A percentile compares a stretch with the other conserved stretches of the same genome.
These are phyloP conservation scores for Rhabdophis nuchalis DNA, from an alignment of 2,797 vertebrate species.

Conservation along the genomic window DNA sequence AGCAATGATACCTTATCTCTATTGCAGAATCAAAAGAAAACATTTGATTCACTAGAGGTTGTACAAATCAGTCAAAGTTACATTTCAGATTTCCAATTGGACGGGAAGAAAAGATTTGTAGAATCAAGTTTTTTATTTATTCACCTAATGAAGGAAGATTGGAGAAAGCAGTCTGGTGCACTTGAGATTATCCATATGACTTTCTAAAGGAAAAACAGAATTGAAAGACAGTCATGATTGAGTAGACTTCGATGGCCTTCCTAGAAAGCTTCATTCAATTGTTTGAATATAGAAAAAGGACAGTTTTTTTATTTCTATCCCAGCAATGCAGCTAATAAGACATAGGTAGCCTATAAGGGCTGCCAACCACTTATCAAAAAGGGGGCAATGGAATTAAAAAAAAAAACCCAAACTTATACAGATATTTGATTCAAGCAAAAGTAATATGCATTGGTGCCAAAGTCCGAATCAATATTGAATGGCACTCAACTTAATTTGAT, in stretches of 20 bases:
- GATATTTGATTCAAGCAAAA: neutral
- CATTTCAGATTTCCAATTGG: neutral
- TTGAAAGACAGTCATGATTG: neutral
- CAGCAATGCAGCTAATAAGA: neutral
- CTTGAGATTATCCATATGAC: neutral
- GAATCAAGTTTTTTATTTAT: neutral
- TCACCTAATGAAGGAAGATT: neutral
- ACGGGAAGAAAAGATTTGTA: neutral
- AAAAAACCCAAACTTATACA: neutral
- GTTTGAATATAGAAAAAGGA: neutral
- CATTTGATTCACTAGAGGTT: neutral
- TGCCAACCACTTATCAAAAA: neutral
- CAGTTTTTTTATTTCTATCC: neutral
- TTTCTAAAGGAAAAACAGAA: neutral
- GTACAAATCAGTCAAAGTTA: neutral
- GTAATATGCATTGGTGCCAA: neutral
- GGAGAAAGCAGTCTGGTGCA: neutral
- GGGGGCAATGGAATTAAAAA: neutral
- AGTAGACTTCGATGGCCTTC: neutral
- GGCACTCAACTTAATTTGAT: neutral
- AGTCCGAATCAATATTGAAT: neutral
- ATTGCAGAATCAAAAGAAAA: neutral
- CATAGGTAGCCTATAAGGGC: neutral
- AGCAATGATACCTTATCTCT: neutral
- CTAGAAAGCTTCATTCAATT: neutral